These are phyloP conservation scores for Phocoena sinus DNA, from an alignment of 2,113 vertebrate species.

Conservation along the genomic window DNA sequence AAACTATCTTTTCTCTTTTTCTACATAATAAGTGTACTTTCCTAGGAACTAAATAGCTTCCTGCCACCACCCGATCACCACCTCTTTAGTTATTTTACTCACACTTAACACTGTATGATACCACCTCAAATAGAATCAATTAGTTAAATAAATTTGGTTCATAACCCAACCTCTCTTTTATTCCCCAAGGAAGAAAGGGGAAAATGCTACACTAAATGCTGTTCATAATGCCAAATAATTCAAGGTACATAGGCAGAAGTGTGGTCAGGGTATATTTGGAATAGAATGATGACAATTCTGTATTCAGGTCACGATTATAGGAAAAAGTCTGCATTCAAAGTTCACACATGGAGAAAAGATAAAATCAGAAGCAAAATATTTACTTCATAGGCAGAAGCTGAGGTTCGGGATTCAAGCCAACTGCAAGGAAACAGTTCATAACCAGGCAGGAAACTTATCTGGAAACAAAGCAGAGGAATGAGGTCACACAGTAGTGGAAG, in stretches of 20 bases:
- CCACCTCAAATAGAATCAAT: too few species aligned
- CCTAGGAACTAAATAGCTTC: too few species aligned
- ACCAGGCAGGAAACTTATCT: not conserved
- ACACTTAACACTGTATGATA: too few species aligned
- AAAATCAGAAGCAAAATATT: not conserved
- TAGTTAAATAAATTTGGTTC: too few species aligned
- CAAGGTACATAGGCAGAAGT: not conserved
- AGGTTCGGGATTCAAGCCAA: not conserved
- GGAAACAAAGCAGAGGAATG: not conserved
- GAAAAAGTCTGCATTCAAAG: not conserved
- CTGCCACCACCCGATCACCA: too few species aligned
- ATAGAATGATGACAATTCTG: not conserved
- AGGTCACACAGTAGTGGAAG: not conserved
- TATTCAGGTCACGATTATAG: not conserved
- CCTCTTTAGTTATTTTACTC: too few species aligned
- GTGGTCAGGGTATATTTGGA: too few species aligned
- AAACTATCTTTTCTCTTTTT: too few species aligned
- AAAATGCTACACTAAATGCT: too few species aligned
- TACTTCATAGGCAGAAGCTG: not conserved
- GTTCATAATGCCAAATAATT: not conserved
- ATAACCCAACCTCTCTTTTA: too few species aligned
- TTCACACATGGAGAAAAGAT: not conserved
- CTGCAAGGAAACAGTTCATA: not conserved
- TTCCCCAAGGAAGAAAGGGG: too few species aligned
- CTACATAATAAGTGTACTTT: too few species aligned